Base-by-base conservation (phyloP, 2,797 vertebrate genomes). In the Gouania willdenowi region DNA sequence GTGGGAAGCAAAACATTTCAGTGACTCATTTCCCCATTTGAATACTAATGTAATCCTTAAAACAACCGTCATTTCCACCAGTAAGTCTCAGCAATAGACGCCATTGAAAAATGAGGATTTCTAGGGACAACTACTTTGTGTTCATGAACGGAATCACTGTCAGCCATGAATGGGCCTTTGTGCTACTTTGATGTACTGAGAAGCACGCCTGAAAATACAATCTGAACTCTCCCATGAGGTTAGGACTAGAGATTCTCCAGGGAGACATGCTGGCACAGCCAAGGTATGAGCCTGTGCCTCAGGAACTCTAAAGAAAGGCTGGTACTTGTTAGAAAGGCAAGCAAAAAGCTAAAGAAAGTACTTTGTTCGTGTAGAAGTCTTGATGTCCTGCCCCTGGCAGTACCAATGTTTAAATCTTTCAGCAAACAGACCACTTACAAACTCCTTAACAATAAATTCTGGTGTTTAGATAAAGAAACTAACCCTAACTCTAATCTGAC, bases 191-290 rank as follows among this genome's bases (percentile, higher is more conserved):
- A 58, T 77, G 68, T 48, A 39, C 62, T 64, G 64, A 6, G 33
- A 69, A 58, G 56, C 68, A 53, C 71, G 79, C 67, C 66, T 79
- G 77, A 77, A 75, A 82, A 82, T 71, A 72, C 75, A 71, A 78
- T n/a, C 71, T 56, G 62, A 75, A 83, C 84, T 88, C 83, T 87
- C 82, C 80, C 82, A 81, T 82, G 84, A 87, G 81, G 83, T 87
- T 80, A 76, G 76, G 60, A 58, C 75, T 49, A 64, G 70, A 69
- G 63, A 77, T 53, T 62, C 26, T 41, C 79, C 79, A 77, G 74
- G 79, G 84, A 73, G 79, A 83, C 74, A 9, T 37, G 57, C 60
- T 62, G 54, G 35, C 70, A 58, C 26, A 30, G 77, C 72, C 39
- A 36, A 86, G 64, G 70, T 75, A 82, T 71, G 70, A 66, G 75